Conservation (phyloP, 2,113 vertebrate genomes). For the Triplophysa dalaica region DNA sequence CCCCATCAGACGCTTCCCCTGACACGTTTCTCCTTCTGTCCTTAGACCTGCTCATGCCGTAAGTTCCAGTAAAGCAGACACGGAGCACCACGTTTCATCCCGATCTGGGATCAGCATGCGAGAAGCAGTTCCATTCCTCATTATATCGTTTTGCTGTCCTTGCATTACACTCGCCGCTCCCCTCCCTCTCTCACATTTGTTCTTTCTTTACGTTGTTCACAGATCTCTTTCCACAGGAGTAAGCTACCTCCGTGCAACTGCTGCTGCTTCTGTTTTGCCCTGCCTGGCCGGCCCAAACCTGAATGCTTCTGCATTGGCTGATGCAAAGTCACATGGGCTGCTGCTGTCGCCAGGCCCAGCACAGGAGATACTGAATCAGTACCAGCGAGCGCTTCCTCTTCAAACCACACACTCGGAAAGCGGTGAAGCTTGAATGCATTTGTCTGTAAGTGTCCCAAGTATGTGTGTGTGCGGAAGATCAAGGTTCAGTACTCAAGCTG, state of each 20-base stretch:
- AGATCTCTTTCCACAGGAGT: constrained; percentile 44
- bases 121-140: constrained; percentile 35
- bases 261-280: constrained; percentile 42
- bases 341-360: constrained; percentile 56
- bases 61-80: constrained; percentile 11
- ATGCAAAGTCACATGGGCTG: constrained; percentile 51
- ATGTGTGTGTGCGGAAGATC: background rate
- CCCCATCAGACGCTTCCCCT: constrained; percentile 51
- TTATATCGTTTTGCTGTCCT: constrained; percentile 50
- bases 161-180: background rate
- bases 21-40: constrained; percentile 24
- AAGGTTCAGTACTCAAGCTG: constrained; percentile 39
- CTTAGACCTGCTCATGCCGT: constrained; percentile 25
- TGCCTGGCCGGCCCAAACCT: constrained; percentile 47
- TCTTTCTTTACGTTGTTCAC: background rate
- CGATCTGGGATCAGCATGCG: constrained; percentile 6
- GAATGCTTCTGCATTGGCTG: constrained; percentile 50
- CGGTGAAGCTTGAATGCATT: constrained; percentile 17
- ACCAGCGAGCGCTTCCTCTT: constrained; percentile 27
- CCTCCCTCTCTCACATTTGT: background rate
- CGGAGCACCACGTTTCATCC: background rate
- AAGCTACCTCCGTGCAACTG: constrained; percentile 34
- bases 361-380: constrained; percentile 46
- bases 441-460: background rate
- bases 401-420: background rate